These are phyloP conservation scores for Eledona agricola DNA, from an alignment of 2,888 invertebrate genomes.

Conservation along the genomic window DNA sequence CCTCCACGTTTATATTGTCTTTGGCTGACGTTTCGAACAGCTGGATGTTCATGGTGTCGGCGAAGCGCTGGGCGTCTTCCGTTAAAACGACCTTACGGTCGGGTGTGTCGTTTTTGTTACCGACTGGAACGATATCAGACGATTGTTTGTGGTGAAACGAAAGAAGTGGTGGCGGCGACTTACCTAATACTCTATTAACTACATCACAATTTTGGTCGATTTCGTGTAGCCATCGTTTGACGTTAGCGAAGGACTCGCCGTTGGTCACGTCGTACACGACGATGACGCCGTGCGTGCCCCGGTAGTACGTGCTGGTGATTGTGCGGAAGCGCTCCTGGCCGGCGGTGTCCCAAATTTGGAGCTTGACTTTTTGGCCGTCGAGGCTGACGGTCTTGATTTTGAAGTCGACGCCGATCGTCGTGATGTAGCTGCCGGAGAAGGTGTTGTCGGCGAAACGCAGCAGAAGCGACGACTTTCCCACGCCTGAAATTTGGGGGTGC, in stretches of 20 bases:
- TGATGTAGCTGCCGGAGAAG: constrained; percentile 97
- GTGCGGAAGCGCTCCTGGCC: constrained; percentile 98
- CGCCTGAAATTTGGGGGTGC: constrained; percentile 76
- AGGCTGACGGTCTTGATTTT: constrained; percentile 97
- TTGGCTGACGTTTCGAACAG: constrained; percentile 99
- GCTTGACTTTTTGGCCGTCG: constrained; percentile 88
- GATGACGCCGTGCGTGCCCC: constrained; percentile 99
- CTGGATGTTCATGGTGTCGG: constrained; percentile 96
- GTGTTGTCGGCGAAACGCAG: constrained; percentile 98
- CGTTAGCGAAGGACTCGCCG: constrained; percentile 99
- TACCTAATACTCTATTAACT: constrained; percentile 96
- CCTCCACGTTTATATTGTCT: constrained; percentile 98
- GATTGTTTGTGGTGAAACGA: neutral
- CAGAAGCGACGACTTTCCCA: constrained; percentile 97
- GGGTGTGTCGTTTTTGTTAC: constrained; percentile 96
- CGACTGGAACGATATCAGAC: constrained; percentile 74
- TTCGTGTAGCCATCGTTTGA: constrained; percentile 98
- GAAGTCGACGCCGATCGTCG: constrained; percentile 99
- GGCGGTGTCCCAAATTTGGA: constrained; percentile 99
- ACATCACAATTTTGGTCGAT: constrained; percentile 99
- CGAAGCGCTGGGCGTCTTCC: constrained; percentile 96
- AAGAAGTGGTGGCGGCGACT: constrained; percentile 47
- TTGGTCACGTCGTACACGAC: constrained; percentile 99
- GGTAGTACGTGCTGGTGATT: constrained; percentile 98
- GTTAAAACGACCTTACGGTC: constrained; percentile 95